Percentiles rank a stretch among this genome's conserved stretches.
Conservation (phyloP, 2,888 invertebrate species). For the Neoaliturus tenellus region DNA sequence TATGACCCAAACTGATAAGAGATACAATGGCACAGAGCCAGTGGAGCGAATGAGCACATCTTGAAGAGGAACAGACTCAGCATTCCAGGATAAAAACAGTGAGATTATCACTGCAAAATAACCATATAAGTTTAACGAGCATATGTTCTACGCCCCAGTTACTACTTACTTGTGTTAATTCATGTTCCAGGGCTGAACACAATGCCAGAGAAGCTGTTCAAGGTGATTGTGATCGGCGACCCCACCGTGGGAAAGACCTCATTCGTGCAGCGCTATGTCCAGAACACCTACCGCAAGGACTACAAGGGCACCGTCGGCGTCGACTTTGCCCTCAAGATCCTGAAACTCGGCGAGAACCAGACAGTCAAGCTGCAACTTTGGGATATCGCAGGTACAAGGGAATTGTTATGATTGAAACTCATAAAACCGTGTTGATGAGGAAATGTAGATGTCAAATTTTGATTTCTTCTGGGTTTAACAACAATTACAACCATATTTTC, state of each 20-base stretch:
- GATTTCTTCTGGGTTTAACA: too few species aligned
- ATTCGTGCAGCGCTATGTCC: constrained; percentile 76
- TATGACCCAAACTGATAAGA: too few species aligned
- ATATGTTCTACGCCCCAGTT: too few species aligned
- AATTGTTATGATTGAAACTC: too few species aligned
- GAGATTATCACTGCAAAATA: too few species aligned
- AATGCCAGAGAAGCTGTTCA: constrained; percentile 71
- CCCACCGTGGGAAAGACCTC: constrained; percentile 75
- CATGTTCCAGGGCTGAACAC: constrained; percentile 48
- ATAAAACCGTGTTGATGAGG: too few species aligned
- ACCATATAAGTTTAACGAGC: too few species aligned
- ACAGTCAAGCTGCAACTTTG: constrained; percentile 76
- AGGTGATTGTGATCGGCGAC: constrained; percentile 74
- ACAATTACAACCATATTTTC: too few species aligned
- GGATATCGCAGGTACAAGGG: constrained; percentile 78
- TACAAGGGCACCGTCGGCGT: constrained; percentile 77
- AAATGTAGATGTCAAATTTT: too few species aligned
- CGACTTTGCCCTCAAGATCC: constrained; percentile 77
- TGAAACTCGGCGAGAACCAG: constrained; percentile 75
- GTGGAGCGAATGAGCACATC: too few species aligned
- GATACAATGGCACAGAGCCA: too few species aligned
- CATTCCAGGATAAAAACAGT: too few species aligned
- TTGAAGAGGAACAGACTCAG: not conserved
- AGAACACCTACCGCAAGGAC: constrained; percentile 73
- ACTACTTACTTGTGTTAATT: not conserved